A percentile compares a stretch with the other conserved stretches of the same genome.
Conservation (phyloP, 2,113 vertebrate genomes). For the Psittacula cyanocephala region DNA sequence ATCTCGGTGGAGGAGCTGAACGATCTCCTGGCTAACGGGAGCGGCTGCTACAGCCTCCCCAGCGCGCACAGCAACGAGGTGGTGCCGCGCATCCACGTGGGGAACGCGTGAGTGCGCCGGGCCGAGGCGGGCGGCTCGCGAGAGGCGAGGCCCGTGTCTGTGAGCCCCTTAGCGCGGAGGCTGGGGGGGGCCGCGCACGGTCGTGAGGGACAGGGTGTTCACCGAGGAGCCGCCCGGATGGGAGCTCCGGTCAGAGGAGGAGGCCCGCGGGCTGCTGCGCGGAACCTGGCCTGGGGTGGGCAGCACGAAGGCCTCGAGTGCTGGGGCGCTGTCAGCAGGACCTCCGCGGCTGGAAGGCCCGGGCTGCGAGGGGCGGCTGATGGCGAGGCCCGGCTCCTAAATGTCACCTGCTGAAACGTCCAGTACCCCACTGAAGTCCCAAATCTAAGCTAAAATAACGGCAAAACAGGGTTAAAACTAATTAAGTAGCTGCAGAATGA, state of each 20-base stretch:
- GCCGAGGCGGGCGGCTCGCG: neutral
- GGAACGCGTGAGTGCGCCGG: conserved; percentile 88
- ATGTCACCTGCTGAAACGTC: fast-evolving
- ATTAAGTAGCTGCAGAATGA: neutral
- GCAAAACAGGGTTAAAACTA: neutral
- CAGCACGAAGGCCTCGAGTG: neutral
- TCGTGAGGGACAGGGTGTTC: fast-evolving
- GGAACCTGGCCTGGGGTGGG: neutral
- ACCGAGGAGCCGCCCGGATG: fast-evolving
- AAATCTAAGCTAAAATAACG: too few relatives aligned
- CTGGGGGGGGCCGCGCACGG: too few relatives aligned
- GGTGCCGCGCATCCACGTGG: conserved; percentile 89
- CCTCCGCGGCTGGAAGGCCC: neutral
- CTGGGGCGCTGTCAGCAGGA: neutral
- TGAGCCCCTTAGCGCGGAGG: fast-evolving
- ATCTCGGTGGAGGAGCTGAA: conserved; percentile 91
- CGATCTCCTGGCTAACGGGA: conserved; percentile 88
- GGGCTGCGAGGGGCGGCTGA: neutral
- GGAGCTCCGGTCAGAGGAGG: fast-evolving
- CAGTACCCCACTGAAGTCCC: fast-evolving
- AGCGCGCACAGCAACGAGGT: conserved; percentile 96
- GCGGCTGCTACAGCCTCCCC: conserved; percentile 92
- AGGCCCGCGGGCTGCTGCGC: neutral
- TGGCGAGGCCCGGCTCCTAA: neutral
- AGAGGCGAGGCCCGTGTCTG: neutral